Evolutionary conservation across 2,797 vertebrate genomes (phyloP).

Genomic region (Anisognathus igniventris): DNA sequence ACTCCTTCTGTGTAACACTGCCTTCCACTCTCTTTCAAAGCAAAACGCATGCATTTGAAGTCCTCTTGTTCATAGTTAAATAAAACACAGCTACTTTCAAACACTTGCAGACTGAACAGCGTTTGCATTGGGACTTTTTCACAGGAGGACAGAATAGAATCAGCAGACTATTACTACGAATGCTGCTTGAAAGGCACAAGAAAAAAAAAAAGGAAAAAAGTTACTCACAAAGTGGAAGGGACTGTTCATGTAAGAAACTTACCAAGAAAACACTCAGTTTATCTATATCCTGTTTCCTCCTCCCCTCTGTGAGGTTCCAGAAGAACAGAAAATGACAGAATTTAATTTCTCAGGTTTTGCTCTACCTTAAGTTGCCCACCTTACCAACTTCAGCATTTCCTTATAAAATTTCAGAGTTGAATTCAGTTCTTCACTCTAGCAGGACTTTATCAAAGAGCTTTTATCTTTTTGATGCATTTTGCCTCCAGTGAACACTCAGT

Average conservation of each 20-base stretch:
- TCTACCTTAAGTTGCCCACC: background rate
- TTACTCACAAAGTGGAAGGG: background rate
- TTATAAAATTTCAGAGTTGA: background rate
- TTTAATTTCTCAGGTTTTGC: background rate
- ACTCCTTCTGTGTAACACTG: background rate
- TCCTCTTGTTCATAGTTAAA: background rate
- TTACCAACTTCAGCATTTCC: background rate
- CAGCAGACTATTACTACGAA: background rate
- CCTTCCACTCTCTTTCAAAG: constrained; percentile 16
- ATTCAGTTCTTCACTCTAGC: background rate
- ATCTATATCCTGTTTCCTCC: background rate
- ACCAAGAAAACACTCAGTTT: background rate
- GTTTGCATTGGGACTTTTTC: background rate
- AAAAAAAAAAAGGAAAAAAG: background rate
- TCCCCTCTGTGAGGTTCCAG: background rate
- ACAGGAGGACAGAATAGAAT: background rate
- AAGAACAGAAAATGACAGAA: background rate
- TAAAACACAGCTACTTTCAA: constrained; percentile 3
- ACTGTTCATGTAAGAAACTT: background rate
- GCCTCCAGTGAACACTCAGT: background rate
- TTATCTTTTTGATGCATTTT: background rate
- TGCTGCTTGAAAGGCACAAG: background rate
- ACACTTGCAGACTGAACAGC: background rate
- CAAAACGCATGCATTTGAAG: background rate
- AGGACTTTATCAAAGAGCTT: background rate